A percentile compares a stretch with the other conserved stretches of the same genome.
Conservation (phyloP, 2,888 invertebrate genomes). For the Endomychus coccineus region DNA sequence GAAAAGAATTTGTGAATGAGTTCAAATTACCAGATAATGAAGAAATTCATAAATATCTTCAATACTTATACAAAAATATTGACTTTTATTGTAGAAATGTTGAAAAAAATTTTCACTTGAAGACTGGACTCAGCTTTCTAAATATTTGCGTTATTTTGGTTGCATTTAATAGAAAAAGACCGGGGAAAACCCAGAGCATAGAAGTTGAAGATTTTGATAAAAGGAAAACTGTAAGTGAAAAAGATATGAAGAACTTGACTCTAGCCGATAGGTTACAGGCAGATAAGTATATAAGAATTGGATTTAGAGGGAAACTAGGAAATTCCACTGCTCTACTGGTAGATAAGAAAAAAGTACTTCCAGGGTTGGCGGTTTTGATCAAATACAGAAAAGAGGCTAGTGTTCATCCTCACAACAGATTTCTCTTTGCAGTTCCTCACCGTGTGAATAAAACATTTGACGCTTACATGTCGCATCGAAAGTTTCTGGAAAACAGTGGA, state of each 20-base stretch:
- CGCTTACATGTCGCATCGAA: neutral
- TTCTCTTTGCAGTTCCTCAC: neutral
- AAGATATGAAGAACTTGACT: neutral
- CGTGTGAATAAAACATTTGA: neutral
- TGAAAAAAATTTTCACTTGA: no score
- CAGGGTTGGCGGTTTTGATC: neutral
- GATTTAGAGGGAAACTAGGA: constrained; percentile 2
- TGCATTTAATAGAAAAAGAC: constrained; percentile 1
- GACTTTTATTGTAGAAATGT: no score
- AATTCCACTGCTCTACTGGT: constrained; percentile 1
- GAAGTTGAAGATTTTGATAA: constrained; percentile 4
- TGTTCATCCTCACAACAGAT: neutral
- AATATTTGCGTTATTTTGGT: constrained; percentile 1
- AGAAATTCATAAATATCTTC: no score
- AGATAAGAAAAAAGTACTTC: neutral
- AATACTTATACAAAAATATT: no score
- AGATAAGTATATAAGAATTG: neutral
- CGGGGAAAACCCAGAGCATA: constrained; percentile 1
- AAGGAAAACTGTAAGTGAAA: neutral
- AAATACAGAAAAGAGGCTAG: constrained; percentile 1
- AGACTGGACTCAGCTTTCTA: no score
- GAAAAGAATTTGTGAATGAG: neutral
- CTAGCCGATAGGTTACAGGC: neutral
- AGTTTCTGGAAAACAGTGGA: neutral
- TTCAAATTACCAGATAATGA: neutral